Conservation (phyloP, 2,113 vertebrate species). For the Marmota flaviventris region DNA sequence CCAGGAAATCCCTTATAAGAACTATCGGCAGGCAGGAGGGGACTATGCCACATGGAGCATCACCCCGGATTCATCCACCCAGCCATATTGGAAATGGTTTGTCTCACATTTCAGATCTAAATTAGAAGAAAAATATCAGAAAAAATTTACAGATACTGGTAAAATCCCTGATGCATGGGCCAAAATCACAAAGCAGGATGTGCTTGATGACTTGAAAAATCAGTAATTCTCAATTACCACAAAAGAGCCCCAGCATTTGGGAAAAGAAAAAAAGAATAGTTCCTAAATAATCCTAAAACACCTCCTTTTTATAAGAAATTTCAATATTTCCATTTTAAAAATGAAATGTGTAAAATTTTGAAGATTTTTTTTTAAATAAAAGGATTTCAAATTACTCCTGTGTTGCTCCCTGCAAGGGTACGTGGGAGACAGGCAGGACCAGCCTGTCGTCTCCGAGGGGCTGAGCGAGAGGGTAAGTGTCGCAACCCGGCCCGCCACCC, state of each 20-base stretch:
- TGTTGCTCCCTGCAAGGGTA: too few relatives aligned
- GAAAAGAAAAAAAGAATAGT: not conserved
- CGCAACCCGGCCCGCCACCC: too few relatives aligned
- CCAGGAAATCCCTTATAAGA: not conserved
- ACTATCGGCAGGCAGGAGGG: conserved; percentile 77
- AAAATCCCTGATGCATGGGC: conserved; percentile 77
- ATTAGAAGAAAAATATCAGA: conserved; percentile 62
- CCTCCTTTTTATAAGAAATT: not conserved
- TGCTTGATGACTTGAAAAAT: conserved; percentile 63
- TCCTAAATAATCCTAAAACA: not conserved
- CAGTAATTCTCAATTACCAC: not conserved
- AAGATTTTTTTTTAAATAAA: not conserved
- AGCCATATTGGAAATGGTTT: conserved; percentile 91
- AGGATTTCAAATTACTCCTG: not conserved
- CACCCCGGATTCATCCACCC: conserved; percentile 82
- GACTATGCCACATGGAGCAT: conserved; percentile 83
- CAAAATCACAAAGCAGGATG: conserved; percentile 70
- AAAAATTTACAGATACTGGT: conserved; percentile 72
- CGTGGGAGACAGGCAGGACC: too few relatives aligned
- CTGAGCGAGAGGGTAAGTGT: too few relatives aligned
- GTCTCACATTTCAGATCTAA: conserved; percentile 85
- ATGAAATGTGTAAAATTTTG: not conserved
- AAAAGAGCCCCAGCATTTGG: not conserved
- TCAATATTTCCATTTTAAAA: not conserved
- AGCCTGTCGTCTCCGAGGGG: too few relatives aligned